A percentile compares a stretch with the other conserved stretches of the same genome.
Evolutionary conservation across 1,140 invertebrate species (phyloP).

Genomic region (Atta colombica): DNA sequence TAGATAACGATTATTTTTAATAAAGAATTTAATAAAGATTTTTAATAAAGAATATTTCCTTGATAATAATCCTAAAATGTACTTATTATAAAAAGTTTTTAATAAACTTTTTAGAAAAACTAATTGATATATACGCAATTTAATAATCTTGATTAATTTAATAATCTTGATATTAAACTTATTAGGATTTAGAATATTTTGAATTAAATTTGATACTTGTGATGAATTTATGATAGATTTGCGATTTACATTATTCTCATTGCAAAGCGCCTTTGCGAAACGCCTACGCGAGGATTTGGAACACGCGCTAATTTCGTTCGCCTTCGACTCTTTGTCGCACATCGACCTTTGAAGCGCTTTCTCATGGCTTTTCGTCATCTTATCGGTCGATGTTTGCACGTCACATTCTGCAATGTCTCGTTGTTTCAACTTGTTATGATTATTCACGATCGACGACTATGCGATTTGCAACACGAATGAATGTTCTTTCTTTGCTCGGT

Average conservation of each 20-base stretch:
- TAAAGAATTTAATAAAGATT: no score
- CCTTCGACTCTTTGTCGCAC: conserved; percentile 18
- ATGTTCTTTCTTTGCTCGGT: conserved; percentile 27
- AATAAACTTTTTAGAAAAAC: no score
- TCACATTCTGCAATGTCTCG: conserved; percentile 52
- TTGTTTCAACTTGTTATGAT: conserved; percentile 24
- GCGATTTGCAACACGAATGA: background rate
- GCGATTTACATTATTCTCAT: background rate
- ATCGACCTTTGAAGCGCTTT: background rate
- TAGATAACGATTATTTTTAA: no score
- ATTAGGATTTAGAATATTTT: no score
- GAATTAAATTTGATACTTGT: no score
- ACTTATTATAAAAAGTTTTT: no score
- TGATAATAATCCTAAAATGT: no score
- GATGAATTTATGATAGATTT: no score
- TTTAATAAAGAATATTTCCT: no score
- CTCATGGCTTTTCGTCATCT: conserved; percentile 1
- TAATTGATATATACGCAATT: no score
- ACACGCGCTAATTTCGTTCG: conserved; percentile 31
- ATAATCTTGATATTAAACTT: no score
- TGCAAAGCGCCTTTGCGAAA: conserved; percentile 38
- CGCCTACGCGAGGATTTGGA: conserved; percentile 56
- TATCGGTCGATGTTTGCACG: conserved; percentile 62
- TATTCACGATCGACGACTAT: conserved; percentile 42
- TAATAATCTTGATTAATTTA: no score